These are phyloP conservation scores for Drosophila pruinosa DNA, from an alignment of 1,140 invertebrate genomes.

Conservation along the genomic window DNA sequence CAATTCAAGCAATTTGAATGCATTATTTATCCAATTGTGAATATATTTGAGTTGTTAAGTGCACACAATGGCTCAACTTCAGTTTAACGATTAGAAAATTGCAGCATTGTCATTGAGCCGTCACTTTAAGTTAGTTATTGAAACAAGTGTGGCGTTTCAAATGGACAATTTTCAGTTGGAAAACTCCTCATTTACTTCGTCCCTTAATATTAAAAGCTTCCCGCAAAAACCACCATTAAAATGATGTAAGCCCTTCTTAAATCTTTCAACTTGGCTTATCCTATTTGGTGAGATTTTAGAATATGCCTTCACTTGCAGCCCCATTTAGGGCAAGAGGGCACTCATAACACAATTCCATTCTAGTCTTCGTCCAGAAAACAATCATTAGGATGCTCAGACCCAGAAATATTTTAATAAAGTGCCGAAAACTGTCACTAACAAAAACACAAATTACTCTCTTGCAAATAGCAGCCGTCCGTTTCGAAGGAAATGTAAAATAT, in stretches of 20 bases:
- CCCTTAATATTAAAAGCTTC: too few relatives aligned
- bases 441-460: conserved; percentile 70
- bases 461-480: conserved; percentile 6
- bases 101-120: too few relatives aligned
- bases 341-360: conserved; percentile 1
- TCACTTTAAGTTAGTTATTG: too few relatives aligned
- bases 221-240: too few relatives aligned
- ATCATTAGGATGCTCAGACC: conserved; percentile 61
- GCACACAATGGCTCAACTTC: too few relatives aligned
- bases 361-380: conserved; percentile 19
- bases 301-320: not conserved
- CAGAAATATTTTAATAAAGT: conserved; percentile 77
- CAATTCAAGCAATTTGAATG: not conserved
- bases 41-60: not conserved
- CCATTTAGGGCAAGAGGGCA: not conserved
- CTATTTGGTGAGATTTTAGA: not conserved
- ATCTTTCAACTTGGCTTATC: not conserved
- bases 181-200: not conserved
- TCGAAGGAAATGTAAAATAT: conserved; percentile 53
- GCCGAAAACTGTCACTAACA: conserved; percentile 73
- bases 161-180: too few relatives aligned
- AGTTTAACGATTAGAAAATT: not conserved
- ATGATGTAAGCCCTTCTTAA: not conserved
- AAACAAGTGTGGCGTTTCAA: too few relatives aligned
- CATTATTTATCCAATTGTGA: not conserved